Evolutionary conservation across 2,113 vertebrate species (phyloP).

Genomic region (Galemys pyrenaicus): DNA sequence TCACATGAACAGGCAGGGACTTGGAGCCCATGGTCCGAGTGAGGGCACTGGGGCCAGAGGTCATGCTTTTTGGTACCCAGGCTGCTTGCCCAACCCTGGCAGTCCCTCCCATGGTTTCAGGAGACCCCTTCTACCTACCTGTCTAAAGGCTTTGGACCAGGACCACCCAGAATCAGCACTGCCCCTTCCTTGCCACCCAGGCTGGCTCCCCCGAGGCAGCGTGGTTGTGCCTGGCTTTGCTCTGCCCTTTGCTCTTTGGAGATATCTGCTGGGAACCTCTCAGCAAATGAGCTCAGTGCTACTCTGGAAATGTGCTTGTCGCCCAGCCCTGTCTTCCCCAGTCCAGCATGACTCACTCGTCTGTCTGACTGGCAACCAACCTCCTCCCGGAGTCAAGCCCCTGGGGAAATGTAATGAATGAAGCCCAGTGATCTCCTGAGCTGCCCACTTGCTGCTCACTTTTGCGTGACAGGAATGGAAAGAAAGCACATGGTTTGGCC

Average conservation of each 20-base stretch:
- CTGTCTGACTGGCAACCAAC: not conserved
- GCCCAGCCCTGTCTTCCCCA: not conserved
- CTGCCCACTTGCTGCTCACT: not conserved
- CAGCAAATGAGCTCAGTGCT: not conserved
- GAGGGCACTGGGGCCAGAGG: accelerated
- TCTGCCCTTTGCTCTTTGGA: not conserved
- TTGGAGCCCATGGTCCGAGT: not conserved
- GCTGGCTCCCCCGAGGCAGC: not conserved
- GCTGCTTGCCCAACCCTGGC: not conserved
- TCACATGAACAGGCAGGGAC: not conserved
- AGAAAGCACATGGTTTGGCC: not conserved
- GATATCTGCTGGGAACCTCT: not conserved
- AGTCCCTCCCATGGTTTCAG: not conserved
- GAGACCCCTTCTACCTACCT: not conserved
- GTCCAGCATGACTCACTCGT: not conserved
- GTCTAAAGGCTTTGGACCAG: not conserved
- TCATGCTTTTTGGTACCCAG: not conserved
- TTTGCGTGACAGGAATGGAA: not conserved
- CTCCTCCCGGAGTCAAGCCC: not conserved
- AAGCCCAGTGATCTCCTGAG: not conserved
- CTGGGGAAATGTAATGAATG: not conserved
- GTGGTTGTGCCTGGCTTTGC: not conserved
- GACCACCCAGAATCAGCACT: not conserved
- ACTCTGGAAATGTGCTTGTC: not conserved
- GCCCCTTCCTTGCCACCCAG: not conserved